A percentile compares a stretch with the other conserved stretches of the same genome.
These are phyloP conservation scores for Pyrgus malvae DNA, from an alignment of 2,888 invertebrate species.

Conservation along the genomic window DNA sequence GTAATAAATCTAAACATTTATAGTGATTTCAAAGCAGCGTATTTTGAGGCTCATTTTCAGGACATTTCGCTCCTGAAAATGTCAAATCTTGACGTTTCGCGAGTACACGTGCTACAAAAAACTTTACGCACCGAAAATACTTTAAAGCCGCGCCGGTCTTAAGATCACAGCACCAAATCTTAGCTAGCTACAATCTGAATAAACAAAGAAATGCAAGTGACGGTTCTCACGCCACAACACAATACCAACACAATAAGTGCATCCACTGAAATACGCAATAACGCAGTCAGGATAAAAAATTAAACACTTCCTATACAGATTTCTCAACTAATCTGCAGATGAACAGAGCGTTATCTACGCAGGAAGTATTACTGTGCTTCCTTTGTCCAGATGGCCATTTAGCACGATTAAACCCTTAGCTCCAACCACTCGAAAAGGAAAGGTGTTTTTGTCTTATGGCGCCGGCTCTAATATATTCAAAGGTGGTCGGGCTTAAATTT, in stretches of 20 bases:
- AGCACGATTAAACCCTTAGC: constrained; percentile 30
- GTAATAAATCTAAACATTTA: too few relatives aligned
- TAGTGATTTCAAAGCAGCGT: too few relatives aligned
- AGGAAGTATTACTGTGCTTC: constrained; percentile 47
- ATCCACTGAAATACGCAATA: not conserved
- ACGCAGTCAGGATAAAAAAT: not conserved
- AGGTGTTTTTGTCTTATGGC: constrained; percentile 47
- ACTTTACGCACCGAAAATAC: too few relatives aligned
- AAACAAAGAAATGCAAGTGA: not conserved
- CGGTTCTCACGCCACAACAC: not conserved
- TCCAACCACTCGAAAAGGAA: constrained; percentile 29
- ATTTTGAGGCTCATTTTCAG: too few relatives aligned
- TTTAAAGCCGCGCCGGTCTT: too few relatives aligned
- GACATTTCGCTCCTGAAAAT: too few relatives aligned
- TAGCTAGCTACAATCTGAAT: not conserved
- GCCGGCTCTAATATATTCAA: constrained; percentile 57
- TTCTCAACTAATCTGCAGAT: constrained; percentile 6
- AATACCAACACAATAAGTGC: not conserved
- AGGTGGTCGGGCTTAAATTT: too few relatives aligned
- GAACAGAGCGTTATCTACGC: constrained; percentile 44
- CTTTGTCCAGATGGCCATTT: constrained; percentile 36
- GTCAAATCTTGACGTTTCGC: too few relatives aligned
- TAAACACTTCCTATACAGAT: not conserved
- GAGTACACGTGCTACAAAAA: too few relatives aligned
- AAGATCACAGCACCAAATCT: too few relatives aligned